Evolutionary conservation across 2,797 vertebrate genomes (phyloP).

Genomic region (Dicrostonyx torquatus): DNA sequence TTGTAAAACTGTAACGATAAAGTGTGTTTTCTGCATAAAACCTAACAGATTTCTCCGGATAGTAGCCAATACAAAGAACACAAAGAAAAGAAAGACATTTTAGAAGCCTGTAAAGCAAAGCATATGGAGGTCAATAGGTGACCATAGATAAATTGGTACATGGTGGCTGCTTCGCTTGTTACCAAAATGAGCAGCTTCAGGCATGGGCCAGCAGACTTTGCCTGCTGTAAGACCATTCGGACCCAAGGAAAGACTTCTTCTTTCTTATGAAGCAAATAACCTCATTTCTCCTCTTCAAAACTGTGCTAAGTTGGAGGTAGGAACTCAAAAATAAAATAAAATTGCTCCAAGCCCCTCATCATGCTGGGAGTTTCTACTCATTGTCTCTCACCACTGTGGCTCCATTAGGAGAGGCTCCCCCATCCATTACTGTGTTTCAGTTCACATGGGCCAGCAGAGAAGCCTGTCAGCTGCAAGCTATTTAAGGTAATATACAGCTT

Average conservation of each 20-base stretch:
- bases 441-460: constrained; percentile 60
- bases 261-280: constrained; percentile 20
- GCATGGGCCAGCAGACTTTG: constrained; percentile 54
- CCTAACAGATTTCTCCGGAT: constrained; percentile 49
- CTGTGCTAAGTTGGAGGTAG: constrained; percentile 18
- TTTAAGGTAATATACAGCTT: constrained; percentile 69
- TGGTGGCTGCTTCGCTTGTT: constrained; percentile 43
- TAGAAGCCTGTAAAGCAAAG: constrained; percentile 63
- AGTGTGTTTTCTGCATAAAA: constrained; percentile 27
- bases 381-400: background rate
- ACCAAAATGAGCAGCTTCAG: constrained; percentile 65
- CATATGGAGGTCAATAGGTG: constrained; percentile 80
- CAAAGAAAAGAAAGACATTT: constrained; percentile 42
- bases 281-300: constrained; percentile 50
- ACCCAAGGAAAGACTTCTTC: constrained; percentile 58
- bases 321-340: constrained; percentile 39
- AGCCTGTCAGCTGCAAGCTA: constrained; percentile 79
- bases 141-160: constrained; percentile 73
- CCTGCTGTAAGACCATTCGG: constrained; percentile 59
- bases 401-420: constrained; percentile 22
- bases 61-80: constrained; percentile 63
- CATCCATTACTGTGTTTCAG: background rate
- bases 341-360: constrained; percentile 24
- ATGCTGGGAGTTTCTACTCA: constrained; percentile 24
- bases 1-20: constrained; percentile 46